phyloP scores from a whole-genome alignment of 1,140 invertebrate genomes.

The Popillia japonica region DNA sequence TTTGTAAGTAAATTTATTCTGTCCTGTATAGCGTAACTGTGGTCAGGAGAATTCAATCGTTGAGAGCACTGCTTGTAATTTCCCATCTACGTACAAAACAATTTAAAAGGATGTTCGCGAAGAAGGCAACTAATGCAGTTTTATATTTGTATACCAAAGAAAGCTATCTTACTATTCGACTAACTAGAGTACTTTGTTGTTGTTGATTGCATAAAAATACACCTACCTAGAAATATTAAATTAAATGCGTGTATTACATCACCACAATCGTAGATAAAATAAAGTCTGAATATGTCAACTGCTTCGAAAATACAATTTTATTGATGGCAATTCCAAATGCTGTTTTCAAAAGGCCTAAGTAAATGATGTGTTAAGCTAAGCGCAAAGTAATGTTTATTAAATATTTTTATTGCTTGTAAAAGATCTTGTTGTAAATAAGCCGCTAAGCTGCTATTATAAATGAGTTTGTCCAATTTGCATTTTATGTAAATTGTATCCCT shows the following conservation, averaged over 20 bases:
- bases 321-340: too few relatives aligned
- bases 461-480: conserved; percentile 9
- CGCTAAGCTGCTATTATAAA: conserved; percentile 5
- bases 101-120: neutral
- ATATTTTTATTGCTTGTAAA: neutral
- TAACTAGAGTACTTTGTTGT: neutral
- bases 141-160: neutral
- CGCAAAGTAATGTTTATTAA: conserved; percentile 1
- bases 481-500: neutral
- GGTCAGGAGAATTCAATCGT: neutral
- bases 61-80: neutral
- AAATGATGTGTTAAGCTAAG: neutral
- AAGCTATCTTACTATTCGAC: neutral
- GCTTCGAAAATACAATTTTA: too few relatives aligned
- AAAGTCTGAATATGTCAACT: too few relatives aligned
- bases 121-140: neutral
- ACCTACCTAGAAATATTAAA: too few relatives aligned
- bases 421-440: neutral
- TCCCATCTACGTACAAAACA: neutral
- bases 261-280: too few relatives aligned
- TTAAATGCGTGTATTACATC: too few relatives aligned
- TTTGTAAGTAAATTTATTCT: conserved; percentile 23
- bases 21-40: neutral
- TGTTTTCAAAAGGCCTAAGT: neutral
- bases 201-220: too few relatives aligned